Evolutionary conservation across 2,113 vertebrate genomes (phyloP).

Genomic region (Hypocryptadius cinnamomeus): DNA sequence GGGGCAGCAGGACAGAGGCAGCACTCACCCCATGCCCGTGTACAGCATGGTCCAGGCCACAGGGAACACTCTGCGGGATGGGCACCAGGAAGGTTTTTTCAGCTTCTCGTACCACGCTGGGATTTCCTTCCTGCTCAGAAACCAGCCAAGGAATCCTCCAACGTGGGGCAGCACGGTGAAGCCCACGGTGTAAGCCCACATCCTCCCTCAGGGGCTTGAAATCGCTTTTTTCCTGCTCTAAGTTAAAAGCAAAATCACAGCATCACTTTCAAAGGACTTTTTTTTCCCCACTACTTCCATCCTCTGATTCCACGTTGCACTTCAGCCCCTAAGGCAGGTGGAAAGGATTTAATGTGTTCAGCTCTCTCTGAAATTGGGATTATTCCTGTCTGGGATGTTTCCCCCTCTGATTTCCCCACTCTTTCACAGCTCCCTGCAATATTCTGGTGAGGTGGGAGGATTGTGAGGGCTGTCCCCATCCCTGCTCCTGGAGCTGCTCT

Average conservation of each 20-base stretch:
- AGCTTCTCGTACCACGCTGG: slow-evolving; percentile 77
- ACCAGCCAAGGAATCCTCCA: slow-evolving; percentile 77
- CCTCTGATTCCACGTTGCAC: not conserved
- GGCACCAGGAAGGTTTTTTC: slow-evolving; percentile 81
- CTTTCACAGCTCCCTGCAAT: not conserved
- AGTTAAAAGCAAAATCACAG: not conserved
- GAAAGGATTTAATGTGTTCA: not conserved
- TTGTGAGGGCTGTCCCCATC: not conserved
- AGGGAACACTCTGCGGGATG: slow-evolving; percentile 72
- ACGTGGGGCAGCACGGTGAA: slow-evolving; percentile 81
- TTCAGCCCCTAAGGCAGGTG: not conserved
- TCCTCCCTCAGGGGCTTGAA: slow-evolving; percentile 8
- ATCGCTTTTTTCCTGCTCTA: not conserved
- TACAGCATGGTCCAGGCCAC: slow-evolving; percentile 81
- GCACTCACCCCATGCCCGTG: slow-evolving; percentile 82
- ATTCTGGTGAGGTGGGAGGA: not conserved
- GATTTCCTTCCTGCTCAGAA: slow-evolving; percentile 65
- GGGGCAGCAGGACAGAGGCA: not conserved
- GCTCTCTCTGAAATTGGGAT: not conserved
- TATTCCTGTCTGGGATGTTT: not conserved
- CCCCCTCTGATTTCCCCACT: not conserved
- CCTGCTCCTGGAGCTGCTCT: not conserved
- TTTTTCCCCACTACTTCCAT: not conserved
- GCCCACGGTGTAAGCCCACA: slow-evolving; percentile 76
- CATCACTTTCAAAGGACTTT: not conserved